Evolutionary conservation across 1,140 invertebrate genomes (phyloP).

Genomic region (Ostrea denselamellosa): DNA sequence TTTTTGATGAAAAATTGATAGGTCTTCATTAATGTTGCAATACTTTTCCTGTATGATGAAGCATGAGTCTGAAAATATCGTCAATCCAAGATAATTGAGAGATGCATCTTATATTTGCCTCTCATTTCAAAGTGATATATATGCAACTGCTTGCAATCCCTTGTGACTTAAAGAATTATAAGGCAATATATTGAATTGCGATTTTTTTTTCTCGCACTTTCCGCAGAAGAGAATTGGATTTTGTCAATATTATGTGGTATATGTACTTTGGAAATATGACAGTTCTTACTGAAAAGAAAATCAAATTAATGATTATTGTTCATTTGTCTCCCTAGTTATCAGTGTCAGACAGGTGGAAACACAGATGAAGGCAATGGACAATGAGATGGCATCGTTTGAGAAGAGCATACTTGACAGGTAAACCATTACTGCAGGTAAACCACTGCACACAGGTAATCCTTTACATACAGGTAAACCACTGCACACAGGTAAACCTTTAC

Average conservation of each 20-base stretch:
- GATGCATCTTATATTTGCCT: background rate
- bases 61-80: background rate
- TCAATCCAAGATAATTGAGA: constrained; percentile 27
- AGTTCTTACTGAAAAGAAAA: background rate
- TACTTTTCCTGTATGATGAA: background rate
- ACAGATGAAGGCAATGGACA: constrained; percentile 63
- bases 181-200: background rate
- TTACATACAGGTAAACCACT: too few relatives aligned
- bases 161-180: background rate
- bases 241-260: background rate
- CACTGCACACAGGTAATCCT: too few relatives aligned
- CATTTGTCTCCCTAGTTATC: constrained; percentile 59
- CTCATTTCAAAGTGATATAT: constrained; percentile 27
- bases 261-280: background rate
- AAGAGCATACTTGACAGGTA: constrained; percentile 64
- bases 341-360: constrained; percentile 68
- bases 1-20: background rate
- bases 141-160: background rate
- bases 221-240: background rate
- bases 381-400: constrained; percentile 64
- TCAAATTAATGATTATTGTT: background rate
- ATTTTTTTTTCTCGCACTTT: background rate
- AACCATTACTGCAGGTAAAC: background rate
- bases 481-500: too few relatives aligned
- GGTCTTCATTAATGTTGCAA: background rate